Base-by-base conservation (phyloP, 2,888 invertebrate genomes). In the Spatulosminthurus flaviceps region DNA sequence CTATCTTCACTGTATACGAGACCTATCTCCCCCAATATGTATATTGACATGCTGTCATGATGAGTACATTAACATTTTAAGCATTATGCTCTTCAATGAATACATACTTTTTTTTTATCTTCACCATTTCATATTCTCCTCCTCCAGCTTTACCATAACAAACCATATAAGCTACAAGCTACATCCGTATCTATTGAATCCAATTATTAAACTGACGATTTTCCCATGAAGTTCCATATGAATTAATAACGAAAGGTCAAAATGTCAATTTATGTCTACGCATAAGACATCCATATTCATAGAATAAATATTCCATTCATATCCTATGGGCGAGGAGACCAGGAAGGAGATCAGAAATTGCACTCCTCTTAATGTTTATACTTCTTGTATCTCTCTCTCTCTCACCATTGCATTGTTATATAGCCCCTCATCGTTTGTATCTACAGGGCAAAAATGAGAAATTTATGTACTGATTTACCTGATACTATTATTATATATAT, bases 301-400 rank as follows among this genome's bases (percentile, higher is more conserved):
- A 51, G 16, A 51, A n/a, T n/a, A n/a, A n/a, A n/a, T 19, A 51
- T 51, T 51, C 34, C 51, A 51, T 51, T 51, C 51, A 51, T 51
- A 51, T 51, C 51, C 51, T 51, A 41, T 41, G 51, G 51, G 51
- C 51, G 51, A 51, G 51, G 51, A 51, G 5, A 51, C 51, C n/a
- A 51, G 51, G 51, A 51, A 51, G 51, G 51, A 51, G n/a, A 51
- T 19, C 51, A 51, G 51, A 51, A 51, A 51, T 51, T 51, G 51
- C 51, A 51, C n/a, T 51, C 34, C 19, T 51, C 9, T 19, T 11
- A 2, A 13, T n/a, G 51, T 51, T 2, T 5, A 51, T 51, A n/a
- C 51, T 51, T 51, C 16, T 11, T 4, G 19, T 51, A n/a, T 51
- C 7, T 5, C 51, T 34, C 51, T 51, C n/a, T n/a, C n/a, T n/a